Evolutionary conservation across 2,888 invertebrate species (phyloP), one percentile per base, ranked within the genome.

Genomic region (Eudemis profundana): DNA sequence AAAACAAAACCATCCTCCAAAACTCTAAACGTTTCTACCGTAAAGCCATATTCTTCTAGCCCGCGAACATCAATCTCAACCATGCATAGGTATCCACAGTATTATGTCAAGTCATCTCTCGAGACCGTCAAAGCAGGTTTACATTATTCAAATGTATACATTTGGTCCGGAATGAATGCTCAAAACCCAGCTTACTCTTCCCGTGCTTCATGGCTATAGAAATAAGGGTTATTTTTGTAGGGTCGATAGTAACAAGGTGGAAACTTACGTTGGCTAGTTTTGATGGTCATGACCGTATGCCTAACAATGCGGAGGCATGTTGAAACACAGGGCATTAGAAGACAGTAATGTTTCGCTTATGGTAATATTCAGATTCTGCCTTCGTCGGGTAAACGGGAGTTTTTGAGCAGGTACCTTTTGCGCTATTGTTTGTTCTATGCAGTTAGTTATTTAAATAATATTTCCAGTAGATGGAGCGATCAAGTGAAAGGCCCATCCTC

Each of bases 41-140:
- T 27, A 1, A 44, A n/a, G 12, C 75, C 68, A 75, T 61, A 71
- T 47, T 72, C 44, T 68, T 61, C 73, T 73, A 72, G 66, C 72
- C 66, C 68, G 73, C 73, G 70, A 77, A 77, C 75, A 78, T 70
- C 74, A 79, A 85, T 84, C 83, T 71, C 78, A 50, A 54, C 49
- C 47, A 63, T 62, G 50, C 63, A 79, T 73, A 69, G 72, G 54
- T 73, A 77, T 81, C 81, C 74, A 76, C 81, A 80, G 79, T 82
- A 88, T 89, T 88, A 87, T 87, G 90, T 84, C 84, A 83, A 87
- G 90, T 91, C 90, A 91, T 89, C 89, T 86, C 81, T 77, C 76
- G 78, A 74, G 82, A 81, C 83, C 76, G 78, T 77, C 80, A 77
- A 85, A 84, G 85, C 89, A 85, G 84, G 86, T 81, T 89, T 86